A percentile compares a stretch with the other conserved stretches of the same genome.
Conservation (phyloP, 2,888 invertebrate species). For the Hedya salicella region DNA sequence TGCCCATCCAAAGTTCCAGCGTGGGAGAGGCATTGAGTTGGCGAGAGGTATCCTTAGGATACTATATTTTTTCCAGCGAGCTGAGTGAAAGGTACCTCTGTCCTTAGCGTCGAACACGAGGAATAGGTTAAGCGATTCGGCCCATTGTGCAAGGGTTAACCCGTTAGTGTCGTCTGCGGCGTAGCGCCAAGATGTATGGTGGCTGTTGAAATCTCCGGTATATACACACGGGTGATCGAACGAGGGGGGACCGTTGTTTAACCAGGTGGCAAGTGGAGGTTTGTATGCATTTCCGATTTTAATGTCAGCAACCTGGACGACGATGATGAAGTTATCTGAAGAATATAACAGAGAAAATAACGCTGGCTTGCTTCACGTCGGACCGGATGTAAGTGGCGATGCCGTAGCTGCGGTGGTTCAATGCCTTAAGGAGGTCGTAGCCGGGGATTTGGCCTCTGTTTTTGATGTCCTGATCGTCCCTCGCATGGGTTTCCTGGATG, state of each 20-base stretch:
- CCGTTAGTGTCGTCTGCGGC: neutral
- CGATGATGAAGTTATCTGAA: neutral
- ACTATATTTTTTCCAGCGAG: conserved; percentile 1
- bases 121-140: neutral
- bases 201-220: conserved; percentile 22
- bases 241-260: neutral
- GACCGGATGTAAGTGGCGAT: neutral
- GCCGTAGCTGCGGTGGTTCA: neutral
- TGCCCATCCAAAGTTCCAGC: neutral
- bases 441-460: neutral
- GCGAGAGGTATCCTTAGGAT: neutral
- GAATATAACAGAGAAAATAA: neutral
- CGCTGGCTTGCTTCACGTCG: neutral
- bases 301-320: neutral
- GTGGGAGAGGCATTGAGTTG: neutral
- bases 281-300: neutral
- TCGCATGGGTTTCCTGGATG: too few relatives aligned
- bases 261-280: neutral
- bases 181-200: conserved; percentile 18
- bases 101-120: neutral
- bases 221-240: neutral
- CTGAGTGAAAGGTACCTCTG: conserved; percentile 1
- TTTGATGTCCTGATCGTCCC: neutral
- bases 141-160: neutral
- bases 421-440: neutral